These are phyloP conservation scores for Calliphora vicina DNA, from an alignment of 1,140 invertebrate species.

Conservation along the genomic window DNA sequence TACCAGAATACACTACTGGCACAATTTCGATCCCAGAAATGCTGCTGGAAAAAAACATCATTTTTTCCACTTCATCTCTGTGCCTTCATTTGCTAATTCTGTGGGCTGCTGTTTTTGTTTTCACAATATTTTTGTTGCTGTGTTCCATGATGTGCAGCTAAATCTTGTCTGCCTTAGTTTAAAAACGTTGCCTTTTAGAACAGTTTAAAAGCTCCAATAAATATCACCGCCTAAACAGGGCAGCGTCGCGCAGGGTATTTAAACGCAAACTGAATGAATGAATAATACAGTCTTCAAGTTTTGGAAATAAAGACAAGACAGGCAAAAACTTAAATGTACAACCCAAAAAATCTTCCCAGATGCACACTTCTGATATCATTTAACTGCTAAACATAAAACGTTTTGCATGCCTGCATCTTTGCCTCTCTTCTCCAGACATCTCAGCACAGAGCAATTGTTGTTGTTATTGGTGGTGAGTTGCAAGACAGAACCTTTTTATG, in stretches of 20 bases:
- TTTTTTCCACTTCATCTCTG: not conserved
- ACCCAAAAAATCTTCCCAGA: slow-evolving; percentile 31
- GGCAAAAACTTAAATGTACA: not conserved
- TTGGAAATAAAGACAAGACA: not conserved
- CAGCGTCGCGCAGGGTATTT: not conserved
- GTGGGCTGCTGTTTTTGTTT: not conserved
- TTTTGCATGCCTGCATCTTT: not conserved
- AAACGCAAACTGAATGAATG: not conserved
- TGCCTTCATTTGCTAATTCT: not conserved
- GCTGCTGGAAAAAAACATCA: not conserved
- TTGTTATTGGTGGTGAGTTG: not conserved
- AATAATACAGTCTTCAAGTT: slow-evolving; percentile 28
- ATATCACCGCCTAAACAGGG: not conserved
- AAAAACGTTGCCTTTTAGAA: slow-evolving; percentile 17
- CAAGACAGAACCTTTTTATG: not conserved
- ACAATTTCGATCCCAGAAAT: slow-evolving; percentile 16
- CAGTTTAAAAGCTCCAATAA: slow-evolving; percentile 28
- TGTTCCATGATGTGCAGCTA: slow-evolving; percentile 10
- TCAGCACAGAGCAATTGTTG: not conserved
- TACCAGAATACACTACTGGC: slow-evolving; percentile 27
- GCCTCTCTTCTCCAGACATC: not conserved
- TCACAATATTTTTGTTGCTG: not conserved
- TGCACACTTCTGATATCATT: slow-evolving; percentile 33
- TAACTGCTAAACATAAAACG: slow-evolving; percentile 25
- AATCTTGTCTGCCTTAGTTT: slow-evolving; percentile 8